These are phyloP conservation scores for Tachystola acroxantha DNA, from an alignment of 2,888 invertebrate genomes.

Conservation along the genomic window DNA sequence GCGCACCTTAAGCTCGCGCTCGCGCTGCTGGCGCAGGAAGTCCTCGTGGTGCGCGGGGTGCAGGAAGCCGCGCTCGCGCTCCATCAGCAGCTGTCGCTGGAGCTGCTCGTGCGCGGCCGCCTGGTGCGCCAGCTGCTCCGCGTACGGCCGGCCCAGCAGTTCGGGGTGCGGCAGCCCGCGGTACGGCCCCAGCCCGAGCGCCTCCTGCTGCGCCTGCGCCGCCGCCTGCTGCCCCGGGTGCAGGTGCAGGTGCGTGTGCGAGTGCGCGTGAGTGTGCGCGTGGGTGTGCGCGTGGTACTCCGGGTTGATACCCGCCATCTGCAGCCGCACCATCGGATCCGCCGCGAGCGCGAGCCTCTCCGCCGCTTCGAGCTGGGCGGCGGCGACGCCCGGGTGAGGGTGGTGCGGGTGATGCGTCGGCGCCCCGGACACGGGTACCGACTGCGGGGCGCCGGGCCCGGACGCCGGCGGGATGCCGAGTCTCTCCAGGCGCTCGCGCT, in stretches of 20 bases:
- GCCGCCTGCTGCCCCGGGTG: conserved; percentile 86
- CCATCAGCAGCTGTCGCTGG: conserved; percentile 90
- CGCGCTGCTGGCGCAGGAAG: conserved; percentile 86
- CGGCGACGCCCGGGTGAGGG: conserved; percentile 68
- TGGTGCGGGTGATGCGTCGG: conserved; percentile 79
- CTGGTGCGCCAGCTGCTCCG: conserved; percentile 88
- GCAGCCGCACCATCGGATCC: conserved; percentile 94
- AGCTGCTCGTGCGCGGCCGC: conserved; percentile 91
- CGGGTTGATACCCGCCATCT: conserved; percentile 93
- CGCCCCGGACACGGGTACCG: conserved; percentile 74
- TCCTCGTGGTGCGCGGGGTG: conserved; percentile 77
- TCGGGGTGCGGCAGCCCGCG: conserved; percentile 86
- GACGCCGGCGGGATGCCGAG: conserved; percentile 85
- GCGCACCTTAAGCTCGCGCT: conserved; percentile 90
- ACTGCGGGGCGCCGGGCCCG: conserved; percentile 62
- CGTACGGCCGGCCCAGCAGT: conserved; percentile 87
- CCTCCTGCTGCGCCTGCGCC: conserved; percentile 82
- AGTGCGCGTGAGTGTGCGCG: conserved; percentile 94
- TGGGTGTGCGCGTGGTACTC: conserved; percentile 96
- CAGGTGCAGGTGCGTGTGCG: conserved; percentile 90
- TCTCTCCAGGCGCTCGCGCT: conserved; percentile 91
- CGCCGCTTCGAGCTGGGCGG: conserved; percentile 84
- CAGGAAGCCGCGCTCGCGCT: conserved; percentile 84
- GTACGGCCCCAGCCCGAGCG: conserved; percentile 69
- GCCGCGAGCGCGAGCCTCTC: conserved; percentile 90